Base-by-base conservation (phyloP, 2,113 vertebrate species). In the Delphinus delphis region DNA sequence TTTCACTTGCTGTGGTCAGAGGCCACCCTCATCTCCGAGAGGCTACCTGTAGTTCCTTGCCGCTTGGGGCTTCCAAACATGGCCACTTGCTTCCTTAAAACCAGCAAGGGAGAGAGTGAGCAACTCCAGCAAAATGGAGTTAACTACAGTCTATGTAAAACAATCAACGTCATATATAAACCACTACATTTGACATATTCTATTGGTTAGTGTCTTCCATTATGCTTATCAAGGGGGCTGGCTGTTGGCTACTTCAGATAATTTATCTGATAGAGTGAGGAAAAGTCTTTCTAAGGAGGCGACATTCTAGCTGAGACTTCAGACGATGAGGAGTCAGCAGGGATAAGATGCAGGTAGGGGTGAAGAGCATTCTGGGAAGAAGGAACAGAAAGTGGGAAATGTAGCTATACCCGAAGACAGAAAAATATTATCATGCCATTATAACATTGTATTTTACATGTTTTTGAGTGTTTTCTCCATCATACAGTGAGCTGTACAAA, bases 381-480 rank as follows among this genome's bases (percentile, higher is more conserved):
- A 89, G 63, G 50, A 89, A 84, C 28, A 71, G 58, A 84, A 90
- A 85, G 3, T 63, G 62, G 62, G 28, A 60, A 60, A 74, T 76
- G 15, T n/a, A 53, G 50, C 68, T 62, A 18, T 82, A 26, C 8
- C 18, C 36, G 25, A 8, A 94, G 67, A 96, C 8, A 28, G 44
- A 94, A 90, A 73, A 86, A 80, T 63, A 94, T 86, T 55, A 90
- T 83, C 28, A 62, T 63, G 25, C 18, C 47, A 67, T 74, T 73
- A 44, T 53, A 86, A 73, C 21, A 86, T 25, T 55, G 25, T 41
- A 68, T 76, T 94, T 94, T 77, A 31, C 26, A 47, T 31, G 14
- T 90, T 71, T 95, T 38, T 95, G 12, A 67, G 20, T 92, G 14
- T 93, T 93, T 86, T 96, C 33, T 73, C 55, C 47, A 86, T 44